These are phyloP conservation scores for Drosophila bipectinata DNA, from an alignment of 1,140 invertebrate species.

Conservation along the genomic window DNA sequence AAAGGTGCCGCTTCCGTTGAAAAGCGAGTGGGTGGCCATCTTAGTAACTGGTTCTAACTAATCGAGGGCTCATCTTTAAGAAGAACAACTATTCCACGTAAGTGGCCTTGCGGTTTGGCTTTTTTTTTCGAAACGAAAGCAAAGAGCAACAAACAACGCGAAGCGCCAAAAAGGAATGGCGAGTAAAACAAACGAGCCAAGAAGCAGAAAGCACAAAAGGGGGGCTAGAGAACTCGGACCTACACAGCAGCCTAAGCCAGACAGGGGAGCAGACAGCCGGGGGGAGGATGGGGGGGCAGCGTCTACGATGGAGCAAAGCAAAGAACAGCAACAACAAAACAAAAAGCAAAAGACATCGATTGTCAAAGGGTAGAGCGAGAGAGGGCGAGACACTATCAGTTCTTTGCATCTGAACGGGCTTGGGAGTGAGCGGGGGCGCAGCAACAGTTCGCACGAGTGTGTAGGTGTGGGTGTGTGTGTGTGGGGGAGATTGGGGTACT, in stretches of 20 bases:
- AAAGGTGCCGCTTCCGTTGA: conserved; percentile 37
- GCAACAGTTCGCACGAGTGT: conserved; percentile 61
- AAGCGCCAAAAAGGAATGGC: conserved; percentile 44
- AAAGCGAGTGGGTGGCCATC: conserved; percentile 16
- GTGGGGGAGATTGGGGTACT: conserved; percentile 21
- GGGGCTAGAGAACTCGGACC: conserved; percentile 67
- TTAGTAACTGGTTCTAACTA: too few species aligned
- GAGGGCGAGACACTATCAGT: conserved; percentile 25
- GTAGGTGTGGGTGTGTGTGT: conserved; percentile 23
- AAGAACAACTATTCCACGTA: conserved; percentile 7
- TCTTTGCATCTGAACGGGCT: conserved; percentile 25
- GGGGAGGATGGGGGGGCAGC: conserved; percentile 10
- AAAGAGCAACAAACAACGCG: conserved; percentile 57
- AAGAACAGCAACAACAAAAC: conserved; percentile 45
- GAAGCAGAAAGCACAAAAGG: conserved; percentile 57
- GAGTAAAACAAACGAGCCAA: conserved; percentile 76
- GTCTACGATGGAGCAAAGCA: conserved; percentile 21
- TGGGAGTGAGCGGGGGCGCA: conserved; percentile 60
- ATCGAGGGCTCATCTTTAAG: background rate
- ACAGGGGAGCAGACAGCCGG: conserved; percentile 33
- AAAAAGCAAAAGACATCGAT: conserved; percentile 42
- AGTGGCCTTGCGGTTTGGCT: conserved; percentile 17
- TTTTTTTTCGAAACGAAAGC: conserved; percentile 39
- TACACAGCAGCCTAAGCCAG: conserved; percentile 66
- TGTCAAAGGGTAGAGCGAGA: conserved; percentile 50